Base-by-base conservation (phyloP, 1,140 invertebrate genomes). In the Conus betulinus region DNA sequence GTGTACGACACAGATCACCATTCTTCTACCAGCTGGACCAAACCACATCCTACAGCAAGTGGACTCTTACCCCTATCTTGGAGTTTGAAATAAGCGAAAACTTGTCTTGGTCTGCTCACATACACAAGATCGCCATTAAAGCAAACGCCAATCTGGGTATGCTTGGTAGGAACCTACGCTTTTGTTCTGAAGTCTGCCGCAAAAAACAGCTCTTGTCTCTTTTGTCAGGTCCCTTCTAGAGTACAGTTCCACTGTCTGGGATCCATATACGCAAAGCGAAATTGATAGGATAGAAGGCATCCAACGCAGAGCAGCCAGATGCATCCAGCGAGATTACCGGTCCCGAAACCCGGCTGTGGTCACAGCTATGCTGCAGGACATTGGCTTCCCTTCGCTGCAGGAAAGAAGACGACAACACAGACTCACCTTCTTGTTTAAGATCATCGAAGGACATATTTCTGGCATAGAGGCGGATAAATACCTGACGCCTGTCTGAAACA, bases 31-130 rank as follows among this genome's bases (percentile, higher is more conserved):
- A 81, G 57, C 71, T 90, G 15, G 53, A 87, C 51, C n/a, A n/a
- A 88, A 85, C 39, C 87, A 88, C 81, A 90, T 90, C 39, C 87
- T 90, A 8, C 79, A 91, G 88, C 63, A 90, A 63, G 89, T 88
- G 6, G 25, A 15, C 23, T 87, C 67, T 27, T 89, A 63, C 87
- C 88, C 89, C 87, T 7, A 90, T 87, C 74, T 87, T 90, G 20
- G 90, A 85, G 7, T 20, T 20, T 25, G 53, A n/a, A 1, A 52
- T 89, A 63, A 11, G 0, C 23, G 13, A 23, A 84, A 89, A 51
- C 23, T 90, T 90, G 81, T 87, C 88, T 83, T 91, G 87, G 87
- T 13, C 25, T 8, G 71, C 20, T 1, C 88, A 88, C 67, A 87
- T 87, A 20, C 84, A 67, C 57, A 91, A 88, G 20, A 90, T 89